These are phyloP conservation scores for Microctenopoma lineatum DNA, from an alignment of 2,797 vertebrate species.

Conservation along the genomic window DNA sequence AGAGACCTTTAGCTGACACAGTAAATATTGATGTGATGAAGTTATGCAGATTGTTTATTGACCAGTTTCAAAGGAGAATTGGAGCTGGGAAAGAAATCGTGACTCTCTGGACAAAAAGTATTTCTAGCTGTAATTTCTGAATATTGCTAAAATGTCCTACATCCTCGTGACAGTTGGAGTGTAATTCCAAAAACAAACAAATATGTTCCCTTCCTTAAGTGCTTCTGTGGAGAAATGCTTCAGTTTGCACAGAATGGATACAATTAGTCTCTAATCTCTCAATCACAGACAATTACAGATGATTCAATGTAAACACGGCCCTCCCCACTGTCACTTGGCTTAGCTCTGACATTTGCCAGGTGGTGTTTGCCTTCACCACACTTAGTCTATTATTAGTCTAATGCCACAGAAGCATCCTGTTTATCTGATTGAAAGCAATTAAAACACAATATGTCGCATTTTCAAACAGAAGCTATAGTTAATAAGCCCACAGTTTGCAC, in stretches of 20 bases:
- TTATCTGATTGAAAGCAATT: slow-evolving; percentile 52
- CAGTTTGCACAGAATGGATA: slow-evolving; percentile 64
- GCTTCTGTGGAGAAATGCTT: slow-evolving; percentile 62
- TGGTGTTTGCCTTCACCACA: slow-evolving; percentile 67
- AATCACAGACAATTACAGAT: slow-evolving; percentile 80
- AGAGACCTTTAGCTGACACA: slow-evolving; percentile 85
- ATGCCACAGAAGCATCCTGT: slow-evolving; percentile 66
- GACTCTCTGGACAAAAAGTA: slow-evolving; percentile 43
- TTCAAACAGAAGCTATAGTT: neutral
- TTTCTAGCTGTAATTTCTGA: slow-evolving; percentile 73
- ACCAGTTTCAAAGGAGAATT: slow-evolving; percentile 73
- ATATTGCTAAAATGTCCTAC: slow-evolving; percentile 60
- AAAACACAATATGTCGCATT: slow-evolving; percentile 26
- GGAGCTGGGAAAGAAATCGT: slow-evolving; percentile 24
- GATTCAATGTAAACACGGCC: slow-evolving; percentile 74
- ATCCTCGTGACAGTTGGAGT: slow-evolving; percentile 41
- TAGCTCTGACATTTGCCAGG: slow-evolving; percentile 80
- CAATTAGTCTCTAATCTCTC: slow-evolving; percentile 78
- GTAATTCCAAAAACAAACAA: slow-evolving; percentile 73
- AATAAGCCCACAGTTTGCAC: neutral
- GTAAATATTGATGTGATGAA: slow-evolving; percentile 92
- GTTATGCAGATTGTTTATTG: slow-evolving; percentile 92
- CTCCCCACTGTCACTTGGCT: slow-evolving; percentile 74
- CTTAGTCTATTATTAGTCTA: slow-evolving; percentile 66
- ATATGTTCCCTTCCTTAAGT: slow-evolving; percentile 62